Evolutionary conservation across 1,140 invertebrate genomes (phyloP), one percentile per base, ranked within the genome.

Genomic region (Probaryconus sp.): DNA sequence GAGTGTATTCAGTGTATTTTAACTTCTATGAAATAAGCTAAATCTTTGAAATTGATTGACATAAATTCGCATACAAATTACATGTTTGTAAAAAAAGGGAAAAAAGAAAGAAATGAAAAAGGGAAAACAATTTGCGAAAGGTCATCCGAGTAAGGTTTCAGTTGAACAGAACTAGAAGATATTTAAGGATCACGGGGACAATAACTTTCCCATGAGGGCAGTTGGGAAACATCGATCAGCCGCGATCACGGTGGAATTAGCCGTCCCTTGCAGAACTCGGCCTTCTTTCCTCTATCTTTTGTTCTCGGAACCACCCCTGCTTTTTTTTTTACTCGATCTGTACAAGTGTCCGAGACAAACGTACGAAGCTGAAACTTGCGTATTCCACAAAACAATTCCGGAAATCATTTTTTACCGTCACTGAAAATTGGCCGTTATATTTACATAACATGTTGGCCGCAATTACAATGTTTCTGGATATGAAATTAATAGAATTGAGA

Each of bases 201-300:
- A 84, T 85, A 82, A 78, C 75, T 85, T 78, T 76, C 76, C 77
- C 47, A 73, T 76, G 63, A 48, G 64, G 65, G 74, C 61, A 70
- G 78, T 73, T 76, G 61, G 81, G 77, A 80, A 84, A 84, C 85
- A 87, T 86, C 83, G 83, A 86, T 87, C 84, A 85, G 83, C 69
- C 80, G 77, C 79, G 82, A 86, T 85, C 80, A 82, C 83, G 73
- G 77, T 82, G 80, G 82, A 87, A 87, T 87, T 86, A 86, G 81
- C 81, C 82, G 85, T 87, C 85, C 81, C 82, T 84, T 80, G 82
- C 84, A 87, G 85, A 73, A 81, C 70, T 79, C 76, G 72, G 56
- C 69, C 76, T 80, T 74, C 76, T 83, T 73, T 38, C 55, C 65
- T 73, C 43, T 53, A 28, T 70, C 69, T 61, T 65, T 69, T 67